Percentiles rank a stretch among this genome's conserved stretches.
Conservation (phyloP, 1,140 invertebrate genomes). For the Cecropterus lyciades region DNA sequence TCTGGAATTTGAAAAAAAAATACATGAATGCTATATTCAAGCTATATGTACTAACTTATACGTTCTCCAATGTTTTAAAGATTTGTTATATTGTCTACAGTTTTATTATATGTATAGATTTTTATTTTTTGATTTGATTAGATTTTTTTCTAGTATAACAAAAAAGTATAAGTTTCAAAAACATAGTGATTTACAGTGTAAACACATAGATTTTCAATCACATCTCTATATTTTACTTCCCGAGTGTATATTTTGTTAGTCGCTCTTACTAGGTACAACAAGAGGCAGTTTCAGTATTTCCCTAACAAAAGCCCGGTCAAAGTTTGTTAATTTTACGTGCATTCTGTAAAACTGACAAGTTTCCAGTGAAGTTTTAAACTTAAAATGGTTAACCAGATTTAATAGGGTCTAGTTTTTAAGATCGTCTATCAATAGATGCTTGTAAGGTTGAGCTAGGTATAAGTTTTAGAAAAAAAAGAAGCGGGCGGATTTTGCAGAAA, state of each 20-base stretch:
- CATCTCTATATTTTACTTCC: too few relatives aligned
- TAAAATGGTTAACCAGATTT: constrained; percentile 13
- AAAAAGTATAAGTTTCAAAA: too few relatives aligned
- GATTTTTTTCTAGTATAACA: too few relatives aligned
- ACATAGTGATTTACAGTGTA: too few relatives aligned
- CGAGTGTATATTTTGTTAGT: not conserved
- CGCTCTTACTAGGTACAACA: not conserved
- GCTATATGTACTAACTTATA: too few relatives aligned
- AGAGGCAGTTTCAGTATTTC: not conserved
- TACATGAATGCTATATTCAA: too few relatives aligned
- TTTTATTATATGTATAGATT: too few relatives aligned
- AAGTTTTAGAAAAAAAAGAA: constrained; percentile 7
- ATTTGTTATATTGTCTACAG: too few relatives aligned
- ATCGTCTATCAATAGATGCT: constrained; percentile 21
- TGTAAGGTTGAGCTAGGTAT: constrained; percentile 5
- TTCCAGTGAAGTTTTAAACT: constrained; percentile 22
- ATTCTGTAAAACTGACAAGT: constrained; percentile 24
- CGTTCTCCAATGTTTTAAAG: too few relatives aligned
- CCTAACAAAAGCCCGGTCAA: constrained; percentile 13
- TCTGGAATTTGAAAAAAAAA: too few relatives aligned
- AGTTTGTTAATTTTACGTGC: constrained; percentile 23
- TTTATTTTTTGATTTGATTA: too few relatives aligned
- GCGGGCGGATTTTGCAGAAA: not conserved
- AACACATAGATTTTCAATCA: too few relatives aligned
- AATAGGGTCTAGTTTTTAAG: constrained; percentile 22